Base-by-base conservation (phyloP, 2,113 vertebrate species). In the Oncorhynchus mykiss region DNA sequence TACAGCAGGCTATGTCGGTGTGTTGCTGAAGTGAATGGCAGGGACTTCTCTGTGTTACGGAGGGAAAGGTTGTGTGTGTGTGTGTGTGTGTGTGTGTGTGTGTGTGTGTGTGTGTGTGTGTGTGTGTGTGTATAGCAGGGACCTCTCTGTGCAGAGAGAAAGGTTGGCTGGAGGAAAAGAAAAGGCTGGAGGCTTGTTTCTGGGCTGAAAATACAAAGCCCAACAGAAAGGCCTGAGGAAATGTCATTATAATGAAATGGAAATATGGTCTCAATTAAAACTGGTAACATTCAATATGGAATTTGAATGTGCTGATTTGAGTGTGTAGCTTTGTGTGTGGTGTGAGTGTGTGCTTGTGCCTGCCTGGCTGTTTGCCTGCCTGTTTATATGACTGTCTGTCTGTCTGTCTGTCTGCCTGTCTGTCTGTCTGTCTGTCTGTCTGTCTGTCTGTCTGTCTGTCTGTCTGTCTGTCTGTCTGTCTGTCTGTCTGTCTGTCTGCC, bases 191-290 rank as follows among this genome's bases (percentile, higher is more conserved):
- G 74, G 84, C 88, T 93, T 87, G 90, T 92, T 92, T 93, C 88
- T 88, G 88, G 88, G 93, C 78, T 91, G 91, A 90, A 90, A 91
- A 92, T 20, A n/a, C 87, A 81, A 34, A 80, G 86, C 84, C 83
- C 9, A 16, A 2, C 11, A 75, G 86, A 90, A 91, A 90, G 88
- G 87, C 88, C 86, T 29, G 79, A 86, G 88, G 91, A 91, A 92
- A 92, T 90, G 89, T 92, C 91, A 90, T 92, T 89, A 91, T 86
- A 86, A 89, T 92, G 85, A 39, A 80, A 80, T 82, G 80, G 85
- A 73, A 54, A 54, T 54, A 54, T 54, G 51, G 51, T 84, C 39
- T 60, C 88, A 91, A 91, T 91, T 90, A 88, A 82, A 80, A 86
- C 88, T 79, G 84, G 85, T 80, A 90, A 18, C 86, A 89, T 88